Evolutionary conservation across 2,797 vertebrate genomes (phyloP).

Genomic region (Nyctalus aviator): DNA sequence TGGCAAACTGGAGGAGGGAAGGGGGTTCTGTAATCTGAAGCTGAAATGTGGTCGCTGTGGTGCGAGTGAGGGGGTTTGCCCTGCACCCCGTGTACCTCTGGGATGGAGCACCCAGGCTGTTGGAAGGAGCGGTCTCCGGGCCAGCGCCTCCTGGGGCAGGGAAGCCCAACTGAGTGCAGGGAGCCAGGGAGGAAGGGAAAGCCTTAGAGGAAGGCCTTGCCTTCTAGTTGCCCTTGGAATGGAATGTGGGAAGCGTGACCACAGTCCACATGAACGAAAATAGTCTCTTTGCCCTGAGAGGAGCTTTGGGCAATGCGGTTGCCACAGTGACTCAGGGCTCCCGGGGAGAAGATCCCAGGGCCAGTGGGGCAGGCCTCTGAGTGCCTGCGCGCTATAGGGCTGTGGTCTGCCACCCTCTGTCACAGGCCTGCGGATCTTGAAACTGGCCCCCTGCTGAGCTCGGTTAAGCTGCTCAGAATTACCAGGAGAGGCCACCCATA

Average conservation of each 20-base stretch:
- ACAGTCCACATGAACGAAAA: background rate
- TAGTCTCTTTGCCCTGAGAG: background rate
- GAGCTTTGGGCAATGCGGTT: background rate
- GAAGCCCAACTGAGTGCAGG: accelerated
- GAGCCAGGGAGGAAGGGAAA: background rate
- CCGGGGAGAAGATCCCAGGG: background rate
- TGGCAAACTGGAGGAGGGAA: background rate
- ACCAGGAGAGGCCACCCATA: background rate
- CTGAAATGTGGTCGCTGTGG: background rate
- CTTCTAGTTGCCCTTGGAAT: background rate
- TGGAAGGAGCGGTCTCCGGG: too few relatives aligned
- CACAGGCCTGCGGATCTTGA: background rate
- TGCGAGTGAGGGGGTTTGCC: background rate
- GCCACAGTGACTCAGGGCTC: background rate
- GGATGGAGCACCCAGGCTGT: accelerated
- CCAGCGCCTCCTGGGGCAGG: background rate
- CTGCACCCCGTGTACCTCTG: accelerated
- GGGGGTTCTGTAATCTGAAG: background rate
- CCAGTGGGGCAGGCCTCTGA: too few relatives aligned
- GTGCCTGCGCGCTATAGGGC: background rate
- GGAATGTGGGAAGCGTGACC: background rate
- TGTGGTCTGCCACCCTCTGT: background rate
- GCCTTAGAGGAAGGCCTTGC: background rate
- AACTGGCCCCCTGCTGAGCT: background rate
- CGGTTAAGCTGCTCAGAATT: background rate